Base-by-base conservation (phyloP, 2,797 vertebrate species). In the Chromis chromis region DNA sequence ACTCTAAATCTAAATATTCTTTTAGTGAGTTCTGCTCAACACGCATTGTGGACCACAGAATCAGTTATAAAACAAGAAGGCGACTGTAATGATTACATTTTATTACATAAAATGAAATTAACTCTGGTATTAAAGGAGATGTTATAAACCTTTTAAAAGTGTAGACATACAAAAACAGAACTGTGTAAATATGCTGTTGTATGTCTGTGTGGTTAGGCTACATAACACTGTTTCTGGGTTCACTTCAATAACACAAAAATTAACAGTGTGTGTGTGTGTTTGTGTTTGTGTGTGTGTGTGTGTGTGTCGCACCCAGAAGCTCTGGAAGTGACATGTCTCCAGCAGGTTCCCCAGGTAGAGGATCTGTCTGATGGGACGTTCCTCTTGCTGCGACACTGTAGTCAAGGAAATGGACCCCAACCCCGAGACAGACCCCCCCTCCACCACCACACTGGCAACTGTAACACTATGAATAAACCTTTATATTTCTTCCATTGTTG, bases 291-390 rank as follows among this genome's bases (percentile, higher is more conserved):
- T 67, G 54, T 56, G 22, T 59, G 36, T 55, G 31, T 56, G 31
- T 8, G 72, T 54, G 57, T 6, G 12, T 6, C 19, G 0, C 93
- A 98, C 97, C 97, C 97, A 98, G 88, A 98, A 98, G 76, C 96
- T 95, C 89, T 98, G 97, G 90, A 98, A 98, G 86, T 97, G 97
- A 73, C 97, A 98, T 0, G 97, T 96, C 85, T 98, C 97, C 86
- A 98, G 91, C 65, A 98, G 94, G 91, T 97, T 97, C 16, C 97
- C 97, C 6, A 97, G 92, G 88, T 96, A 97, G 7, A 98, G 92
- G 88, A 98, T 98, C 93, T 98, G 97, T 67, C 95, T 91, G 90
- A 98, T 98, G 2, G 97, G 97, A 3, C 95, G 94, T 17, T 98
- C 96, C 93, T 97, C 96, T 88, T 97, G 96, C 96, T 98, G 93